These are phyloP conservation scores for Anarsia innoxiella DNA, from an alignment of 2,888 invertebrate genomes.

Conservation along the genomic window DNA sequence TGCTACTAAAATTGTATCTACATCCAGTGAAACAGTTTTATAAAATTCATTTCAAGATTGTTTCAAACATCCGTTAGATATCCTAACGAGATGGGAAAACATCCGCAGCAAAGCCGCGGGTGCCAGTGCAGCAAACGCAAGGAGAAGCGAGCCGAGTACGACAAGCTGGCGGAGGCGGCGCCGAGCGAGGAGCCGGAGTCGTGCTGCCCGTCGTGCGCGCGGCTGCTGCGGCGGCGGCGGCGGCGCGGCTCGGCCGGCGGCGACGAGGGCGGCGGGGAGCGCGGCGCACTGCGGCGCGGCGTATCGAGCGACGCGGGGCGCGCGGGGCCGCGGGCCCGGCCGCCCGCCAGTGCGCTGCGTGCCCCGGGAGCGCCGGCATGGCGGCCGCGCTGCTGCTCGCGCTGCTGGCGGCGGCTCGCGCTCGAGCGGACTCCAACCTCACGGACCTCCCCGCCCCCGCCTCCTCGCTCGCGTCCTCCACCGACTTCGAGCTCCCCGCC, in stretches of 20 bases:
- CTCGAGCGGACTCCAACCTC: conserved; percentile 45
- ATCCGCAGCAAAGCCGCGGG: no score
- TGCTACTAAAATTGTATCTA: no score
- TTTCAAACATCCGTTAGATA: no score
- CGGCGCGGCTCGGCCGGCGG: not conserved
- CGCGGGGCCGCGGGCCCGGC: conserved; percentile 38
- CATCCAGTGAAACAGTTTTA: no score
- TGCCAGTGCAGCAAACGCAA: no score
- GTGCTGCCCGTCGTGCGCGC: no score
- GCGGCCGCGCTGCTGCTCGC: conserved; percentile 58
- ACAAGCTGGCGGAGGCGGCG: no score
- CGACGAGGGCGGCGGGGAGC: conserved; percentile 3
- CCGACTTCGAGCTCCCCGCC: conserved; percentile 20
- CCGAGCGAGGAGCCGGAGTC: no score
- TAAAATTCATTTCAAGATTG: no score
- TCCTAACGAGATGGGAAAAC: no score
- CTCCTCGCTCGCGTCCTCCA: conserved; percentile 2
- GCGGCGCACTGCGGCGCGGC: conserved; percentile 6
- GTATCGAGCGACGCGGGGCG: conserved; percentile 36
- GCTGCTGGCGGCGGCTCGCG: conserved; percentile 44
- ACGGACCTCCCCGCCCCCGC: conserved; percentile 31
- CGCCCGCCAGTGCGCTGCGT: conserved; percentile 53
- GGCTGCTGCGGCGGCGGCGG: not conserved
- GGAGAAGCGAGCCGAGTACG: no score
- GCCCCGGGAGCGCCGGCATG: conserved; percentile 57